Conservation (phyloP, 2,888 invertebrate genomes). For the Limnephilus auricula region DNA sequence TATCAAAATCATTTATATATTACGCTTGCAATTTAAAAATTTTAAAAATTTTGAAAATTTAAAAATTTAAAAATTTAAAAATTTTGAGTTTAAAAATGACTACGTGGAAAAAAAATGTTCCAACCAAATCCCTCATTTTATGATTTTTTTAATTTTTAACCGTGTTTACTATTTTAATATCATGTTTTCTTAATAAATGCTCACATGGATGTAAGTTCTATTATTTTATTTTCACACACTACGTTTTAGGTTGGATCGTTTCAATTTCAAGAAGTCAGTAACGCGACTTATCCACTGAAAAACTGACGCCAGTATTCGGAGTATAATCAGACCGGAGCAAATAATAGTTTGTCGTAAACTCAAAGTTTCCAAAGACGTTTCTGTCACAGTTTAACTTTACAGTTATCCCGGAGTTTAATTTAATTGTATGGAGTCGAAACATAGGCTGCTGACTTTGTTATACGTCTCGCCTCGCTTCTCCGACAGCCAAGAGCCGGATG, state of each 20-base stretch:
- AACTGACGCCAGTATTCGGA: slow-evolving; percentile 43
- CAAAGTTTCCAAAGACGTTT: slow-evolving; percentile 52
- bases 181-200: no score
- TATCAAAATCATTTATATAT: no score
- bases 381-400: slow-evolving; percentile 55
- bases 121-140: no score
- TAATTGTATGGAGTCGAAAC: slow-evolving; percentile 51
- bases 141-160: no score
- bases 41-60: no score
- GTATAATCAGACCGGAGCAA: slow-evolving; percentile 42
- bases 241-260: not conserved
- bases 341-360: slow-evolving; percentile 58
- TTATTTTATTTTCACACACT: not conserved
- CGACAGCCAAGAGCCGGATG: not conserved
- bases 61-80: no score
- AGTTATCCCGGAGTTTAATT: slow-evolving; percentile 55
- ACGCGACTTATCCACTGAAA: slow-evolving; percentile 13
- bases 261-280: not conserved
- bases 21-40: no score
- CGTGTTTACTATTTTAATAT: no score
- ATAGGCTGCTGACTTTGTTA: slow-evolving; percentile 35
- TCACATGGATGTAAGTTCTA: not conserved
- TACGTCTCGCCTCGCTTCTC: slow-evolving; percentile 18
- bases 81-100: no score
- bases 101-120: no score